A percentile compares a stretch with the other conserved stretches of the same genome.
Conservation (phyloP, 2,888 invertebrate genomes). For the Melitaea athalia region DNA sequence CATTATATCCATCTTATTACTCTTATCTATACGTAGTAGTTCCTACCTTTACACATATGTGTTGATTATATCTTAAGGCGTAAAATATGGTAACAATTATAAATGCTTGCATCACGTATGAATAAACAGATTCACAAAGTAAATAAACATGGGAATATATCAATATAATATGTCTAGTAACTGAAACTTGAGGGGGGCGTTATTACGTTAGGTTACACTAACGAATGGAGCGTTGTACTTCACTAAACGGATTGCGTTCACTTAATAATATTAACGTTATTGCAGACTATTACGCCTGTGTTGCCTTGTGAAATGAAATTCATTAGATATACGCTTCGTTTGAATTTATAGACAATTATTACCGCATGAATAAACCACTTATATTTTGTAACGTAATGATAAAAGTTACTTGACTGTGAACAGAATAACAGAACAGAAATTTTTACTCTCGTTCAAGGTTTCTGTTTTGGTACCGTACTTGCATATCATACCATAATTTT, state of each 20-base stretch:
- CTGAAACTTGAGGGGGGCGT: not conserved
- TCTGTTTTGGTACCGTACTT: no score
- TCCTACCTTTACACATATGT: no score
- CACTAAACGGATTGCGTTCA: slow-evolving; percentile 44
- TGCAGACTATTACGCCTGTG: slow-evolving; percentile 47
- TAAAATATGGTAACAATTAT: no score
- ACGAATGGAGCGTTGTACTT: slow-evolving; percentile 7
- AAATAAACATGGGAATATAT: not conserved
- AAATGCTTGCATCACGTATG: no score
- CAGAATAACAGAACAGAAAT: no score
- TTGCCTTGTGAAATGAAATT: slow-evolving; percentile 45
- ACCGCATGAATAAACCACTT: slow-evolving; percentile 4
- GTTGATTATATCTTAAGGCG: no score
- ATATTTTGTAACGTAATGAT: slow-evolving; percentile 10
- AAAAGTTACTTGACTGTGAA: slow-evolving; percentile 7
- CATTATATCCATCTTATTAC: no score
- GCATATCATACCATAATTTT: no score
- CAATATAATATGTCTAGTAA: not conserved
- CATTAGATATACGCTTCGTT: slow-evolving; percentile 25
- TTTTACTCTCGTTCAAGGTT: no score
- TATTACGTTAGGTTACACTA: slow-evolving; percentile 6
- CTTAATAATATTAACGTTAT: slow-evolving; percentile 64
- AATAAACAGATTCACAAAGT: no score
- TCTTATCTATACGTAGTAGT: no score
- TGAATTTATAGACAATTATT: slow-evolving; percentile 11